phyloP scores from a whole-genome alignment of 2,888 invertebrate genomes.

The Opisthograptis luteolata region DNA sequence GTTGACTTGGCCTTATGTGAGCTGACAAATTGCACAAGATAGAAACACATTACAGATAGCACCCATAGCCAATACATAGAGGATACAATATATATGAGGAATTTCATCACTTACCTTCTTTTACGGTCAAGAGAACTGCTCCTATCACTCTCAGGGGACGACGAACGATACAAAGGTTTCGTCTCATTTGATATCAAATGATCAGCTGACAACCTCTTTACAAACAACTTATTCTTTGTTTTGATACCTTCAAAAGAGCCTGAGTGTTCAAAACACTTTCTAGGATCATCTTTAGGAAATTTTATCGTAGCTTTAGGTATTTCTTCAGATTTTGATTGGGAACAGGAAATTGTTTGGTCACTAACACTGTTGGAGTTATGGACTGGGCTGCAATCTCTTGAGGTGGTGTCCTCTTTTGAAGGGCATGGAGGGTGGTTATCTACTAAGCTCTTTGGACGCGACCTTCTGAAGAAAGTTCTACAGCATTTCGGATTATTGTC shows the following conservation, averaged over 20 bases:
- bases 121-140: constrained; percentile 79
- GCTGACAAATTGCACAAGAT: constrained; percentile 36
- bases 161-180: constrained; percentile 68
- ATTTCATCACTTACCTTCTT: constrained; percentile 58
- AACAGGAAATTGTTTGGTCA: constrained; percentile 63
- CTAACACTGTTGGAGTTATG: constrained; percentile 71
- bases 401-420: constrained; percentile 58
- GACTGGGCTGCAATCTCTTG: constrained; percentile 68
- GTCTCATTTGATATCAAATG: constrained; percentile 75
- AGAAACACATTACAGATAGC: constrained; percentile 12
- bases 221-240: constrained; percentile 74
- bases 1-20: constrained; percentile 69
- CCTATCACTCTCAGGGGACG: constrained; percentile 79
- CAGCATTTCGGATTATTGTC: constrained; percentile 72
- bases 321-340: constrained; percentile 72
- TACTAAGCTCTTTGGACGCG: constrained; percentile 73
- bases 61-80: constrained; percentile 26
- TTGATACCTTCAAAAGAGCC: constrained; percentile 79
- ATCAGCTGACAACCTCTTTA: constrained; percentile 78
- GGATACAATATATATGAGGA: constrained; percentile 3
- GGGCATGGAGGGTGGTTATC: constrained; percentile 54
- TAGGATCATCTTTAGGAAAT: constrained; percentile 72
- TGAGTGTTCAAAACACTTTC: constrained; percentile 75
- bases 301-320: constrained; percentile 72
- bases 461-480: constrained; percentile 73